phyloP scores from a whole-genome alignment of 2,888 invertebrate genomes.

The Camponotus fellah region DNA sequence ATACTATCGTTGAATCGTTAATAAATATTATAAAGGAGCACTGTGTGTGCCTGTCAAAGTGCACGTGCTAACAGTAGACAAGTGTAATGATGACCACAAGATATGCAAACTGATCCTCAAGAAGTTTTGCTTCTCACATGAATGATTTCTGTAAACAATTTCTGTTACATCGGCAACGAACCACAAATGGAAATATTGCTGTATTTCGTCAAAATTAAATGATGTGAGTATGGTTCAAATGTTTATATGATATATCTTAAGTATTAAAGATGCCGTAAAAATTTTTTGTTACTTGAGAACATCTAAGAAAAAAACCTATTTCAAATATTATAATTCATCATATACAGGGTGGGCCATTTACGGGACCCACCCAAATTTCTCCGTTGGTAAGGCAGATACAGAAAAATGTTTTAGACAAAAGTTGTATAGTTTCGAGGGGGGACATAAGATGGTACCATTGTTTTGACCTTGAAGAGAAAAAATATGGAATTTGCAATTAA shows the following conservation, averaged over 20 bases:
- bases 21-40: constrained; percentile 45
- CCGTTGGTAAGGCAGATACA: no score
- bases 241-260: not conserved
- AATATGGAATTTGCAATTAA: no score
- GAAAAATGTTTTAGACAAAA: no score
- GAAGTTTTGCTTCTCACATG: constrained; percentile 19
- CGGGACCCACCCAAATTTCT: no score
- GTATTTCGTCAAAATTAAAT: not conserved
- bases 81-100: constrained; percentile 2
- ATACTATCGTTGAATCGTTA: constrained; percentile 41
- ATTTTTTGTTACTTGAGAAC: not conserved
- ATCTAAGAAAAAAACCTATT: not conserved
- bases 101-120: constrained; percentile 22
- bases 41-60: constrained; percentile 58
- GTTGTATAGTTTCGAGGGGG: no score
- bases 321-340: not conserved
- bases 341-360: no score
- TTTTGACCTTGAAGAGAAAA: no score
- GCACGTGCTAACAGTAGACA: constrained; percentile 48
- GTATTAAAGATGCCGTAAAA: not conserved
- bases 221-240: not conserved
- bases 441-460: no score
- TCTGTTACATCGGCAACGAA: constrained; percentile 16
- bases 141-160: constrained; percentile 6
- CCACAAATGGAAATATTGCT: constrained; percentile 12